A percentile compares a stretch with the other conserved stretches of the same genome.
Evolutionary conservation across 1,140 invertebrate species (phyloP).

Genomic region (Halictus rubicundus): DNA sequence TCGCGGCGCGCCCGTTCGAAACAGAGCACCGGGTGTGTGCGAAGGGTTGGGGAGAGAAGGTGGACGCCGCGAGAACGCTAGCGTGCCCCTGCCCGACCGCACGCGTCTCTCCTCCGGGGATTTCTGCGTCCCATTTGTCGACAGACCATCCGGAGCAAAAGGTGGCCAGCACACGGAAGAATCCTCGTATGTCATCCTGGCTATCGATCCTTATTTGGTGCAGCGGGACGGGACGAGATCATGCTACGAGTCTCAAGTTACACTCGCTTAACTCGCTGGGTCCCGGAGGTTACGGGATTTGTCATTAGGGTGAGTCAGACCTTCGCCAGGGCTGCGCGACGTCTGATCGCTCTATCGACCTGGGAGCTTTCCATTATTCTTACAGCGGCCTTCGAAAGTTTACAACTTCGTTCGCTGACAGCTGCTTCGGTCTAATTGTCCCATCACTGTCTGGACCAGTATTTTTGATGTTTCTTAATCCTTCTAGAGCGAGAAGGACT

Average conservation of each 20-base stretch:
- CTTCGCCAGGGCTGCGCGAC: too few relatives aligned
- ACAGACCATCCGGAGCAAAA: neutral
- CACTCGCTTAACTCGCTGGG: neutral
- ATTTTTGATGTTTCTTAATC: too few relatives aligned
- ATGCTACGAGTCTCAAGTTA: slow-evolving; percentile 6
- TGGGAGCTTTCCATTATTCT: too few relatives aligned
- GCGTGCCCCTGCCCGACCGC: neutral
- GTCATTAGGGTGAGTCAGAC: neutral
- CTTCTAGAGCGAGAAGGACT: too few relatives aligned
- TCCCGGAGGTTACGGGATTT: neutral
- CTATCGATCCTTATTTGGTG: slow-evolving; percentile 14
- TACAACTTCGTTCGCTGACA: too few relatives aligned
- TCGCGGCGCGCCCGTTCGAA: slow-evolving; percentile 5
- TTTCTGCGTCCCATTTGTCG: slow-evolving; percentile 10
- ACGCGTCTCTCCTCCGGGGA: slow-evolving; percentile 5
- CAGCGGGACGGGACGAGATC: slow-evolving; percentile 1
- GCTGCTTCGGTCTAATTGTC: too few relatives aligned
- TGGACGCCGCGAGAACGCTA: too few relatives aligned
- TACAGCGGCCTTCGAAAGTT: too few relatives aligned
- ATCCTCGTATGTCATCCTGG: slow-evolving; percentile 19
- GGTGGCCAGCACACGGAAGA: slow-evolving; percentile 4
- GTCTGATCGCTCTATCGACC: too few relatives aligned
- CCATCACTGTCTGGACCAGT: too few relatives aligned
- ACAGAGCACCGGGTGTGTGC: neutral
- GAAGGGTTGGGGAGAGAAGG: slow-evolving; percentile 1